Percentiles rank a stretch among this genome's conserved stretches.
Conservation (phyloP, 2,888 invertebrate genomes). For the Chydorus sphaericus region DNA sequence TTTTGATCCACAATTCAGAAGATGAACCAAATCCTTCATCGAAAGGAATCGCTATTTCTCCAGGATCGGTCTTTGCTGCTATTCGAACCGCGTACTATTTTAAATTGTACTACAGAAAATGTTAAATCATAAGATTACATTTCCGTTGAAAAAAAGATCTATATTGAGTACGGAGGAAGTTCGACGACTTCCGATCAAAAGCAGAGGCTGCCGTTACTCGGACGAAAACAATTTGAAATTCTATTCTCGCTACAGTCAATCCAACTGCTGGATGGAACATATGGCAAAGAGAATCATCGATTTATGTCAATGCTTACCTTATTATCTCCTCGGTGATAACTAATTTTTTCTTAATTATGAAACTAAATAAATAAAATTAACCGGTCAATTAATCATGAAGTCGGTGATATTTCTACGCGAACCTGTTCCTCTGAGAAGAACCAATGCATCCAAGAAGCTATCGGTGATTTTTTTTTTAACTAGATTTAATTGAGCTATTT, state of each 20-base stretch:
- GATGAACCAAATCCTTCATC: conserved; percentile 11
- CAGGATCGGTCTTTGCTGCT: no score
- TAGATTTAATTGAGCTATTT: no score
- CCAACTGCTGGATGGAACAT: conserved; percentile 9
- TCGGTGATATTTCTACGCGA: neutral
- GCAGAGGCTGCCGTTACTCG: conserved; percentile 6
- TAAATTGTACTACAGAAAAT: no score
- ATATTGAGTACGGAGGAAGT: conserved; percentile 11
- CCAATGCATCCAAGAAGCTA: conserved; percentile 2
- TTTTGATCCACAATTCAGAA: conserved; percentile 11
- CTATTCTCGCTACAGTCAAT: conserved; percentile 10
- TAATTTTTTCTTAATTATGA: neutral
- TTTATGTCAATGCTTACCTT: conserved; percentile 9
- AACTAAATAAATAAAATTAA: no score
- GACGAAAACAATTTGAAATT: conserved; percentile 2
- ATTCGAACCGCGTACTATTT: no score
- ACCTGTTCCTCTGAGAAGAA: conserved; percentile 4
- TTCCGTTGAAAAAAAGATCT: no score
- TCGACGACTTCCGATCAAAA: neutral
- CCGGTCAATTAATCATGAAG: no score
- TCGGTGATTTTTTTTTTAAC: no score
- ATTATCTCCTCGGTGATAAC: conserved; percentile 7
- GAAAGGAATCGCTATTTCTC: no score
- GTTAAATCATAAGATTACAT: no score
- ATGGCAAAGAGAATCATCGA: neutral